Base-by-base conservation (phyloP, 2,113 vertebrate species). In the Apteryx mantelli region DNA sequence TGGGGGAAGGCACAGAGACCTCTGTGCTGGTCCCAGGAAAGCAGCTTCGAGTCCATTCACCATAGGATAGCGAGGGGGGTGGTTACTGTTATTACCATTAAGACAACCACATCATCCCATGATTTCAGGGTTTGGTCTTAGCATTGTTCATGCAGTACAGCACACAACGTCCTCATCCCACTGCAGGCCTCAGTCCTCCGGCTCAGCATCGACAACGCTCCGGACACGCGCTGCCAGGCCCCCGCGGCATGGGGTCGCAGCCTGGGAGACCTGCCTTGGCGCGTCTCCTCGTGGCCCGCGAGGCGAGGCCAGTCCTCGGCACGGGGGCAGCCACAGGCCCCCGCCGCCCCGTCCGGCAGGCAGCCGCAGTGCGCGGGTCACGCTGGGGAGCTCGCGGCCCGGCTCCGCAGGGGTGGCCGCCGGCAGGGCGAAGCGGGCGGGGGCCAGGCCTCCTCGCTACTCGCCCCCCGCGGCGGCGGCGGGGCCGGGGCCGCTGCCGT, bases 401-500 rank as follows among this genome's bases (percentile, higher is more conserved):
- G 32, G 24, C 32, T 46, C 58, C 55, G 50, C 19, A 7, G 75
- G 34, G 24, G 34, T 38, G 5, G 10, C 21, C 12, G n/a, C 53
- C 56, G n/a, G 42, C 32, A 34, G 58, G 58, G 25, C 58, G 24
- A 50, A 46, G 19, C 46, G 13, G 6, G 60, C 28, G 48, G 42
- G 25, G 64, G 32, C 18, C 4, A n/a, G n/a, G 6, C 56, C 28
- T 8, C 61, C 0, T 5, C 52, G 88, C 92, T 98, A 98, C 28
- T 97, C 82, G 56, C 91, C 56, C 55, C 95, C 95, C 2, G 10
- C 86, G 81, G 34, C 87, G 79, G 34, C 21, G 15, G 48, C 26
- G 13, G 14, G 11, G 70, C 73, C 17, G 5, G 73, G 22, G 34
- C 30, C 60, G 44, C 94, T 97, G 46, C 98, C 98, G 60, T 99